Conservation (phyloP, 2,888 invertebrate species). For the Synanthedon tipuliformis region DNA sequence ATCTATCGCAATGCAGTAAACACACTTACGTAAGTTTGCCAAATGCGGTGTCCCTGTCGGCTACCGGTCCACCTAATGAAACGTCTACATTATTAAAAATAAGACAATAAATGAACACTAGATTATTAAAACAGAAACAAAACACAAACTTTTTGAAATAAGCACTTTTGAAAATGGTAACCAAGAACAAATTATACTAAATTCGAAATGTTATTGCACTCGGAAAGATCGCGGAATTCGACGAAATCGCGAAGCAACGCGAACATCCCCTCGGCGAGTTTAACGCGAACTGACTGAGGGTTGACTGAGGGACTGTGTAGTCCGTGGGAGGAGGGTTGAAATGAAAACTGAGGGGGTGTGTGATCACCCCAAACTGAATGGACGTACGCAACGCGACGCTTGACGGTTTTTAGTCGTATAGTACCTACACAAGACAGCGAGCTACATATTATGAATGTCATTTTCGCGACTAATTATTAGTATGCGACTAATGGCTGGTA, state of each 20-base stretch:
- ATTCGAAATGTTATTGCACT: constrained; percentile 51
- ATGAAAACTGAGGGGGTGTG: constrained; percentile 37
- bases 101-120: constrained; percentile 7
- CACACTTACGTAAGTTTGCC: constrained; percentile 62
- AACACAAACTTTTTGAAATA: constrained; percentile 2
- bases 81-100: constrained; percentile 8
- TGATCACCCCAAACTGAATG: constrained; percentile 17
- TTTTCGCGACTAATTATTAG: not conserved
- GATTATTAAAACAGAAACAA: constrained; percentile 4
- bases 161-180: constrained; percentile 16
- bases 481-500: not conserved
- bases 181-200: constrained; percentile 23
- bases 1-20: constrained; percentile 61
- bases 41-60: constrained; percentile 11
- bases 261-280: constrained; percentile 20
- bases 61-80: not conserved
- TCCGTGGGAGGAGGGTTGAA: constrained; percentile 29
- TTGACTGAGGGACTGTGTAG: constrained; percentile 11
- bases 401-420: constrained; percentile 11
- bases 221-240: constrained; percentile 44
- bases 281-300: constrained; percentile 36
- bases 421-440: not conserved
- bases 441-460: not conserved
- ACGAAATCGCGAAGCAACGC: constrained; percentile 15
- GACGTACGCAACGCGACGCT: constrained; percentile 25